These are phyloP conservation scores for Eilema caniola DNA, from an alignment of 2,888 invertebrate species.

Conservation along the genomic window DNA sequence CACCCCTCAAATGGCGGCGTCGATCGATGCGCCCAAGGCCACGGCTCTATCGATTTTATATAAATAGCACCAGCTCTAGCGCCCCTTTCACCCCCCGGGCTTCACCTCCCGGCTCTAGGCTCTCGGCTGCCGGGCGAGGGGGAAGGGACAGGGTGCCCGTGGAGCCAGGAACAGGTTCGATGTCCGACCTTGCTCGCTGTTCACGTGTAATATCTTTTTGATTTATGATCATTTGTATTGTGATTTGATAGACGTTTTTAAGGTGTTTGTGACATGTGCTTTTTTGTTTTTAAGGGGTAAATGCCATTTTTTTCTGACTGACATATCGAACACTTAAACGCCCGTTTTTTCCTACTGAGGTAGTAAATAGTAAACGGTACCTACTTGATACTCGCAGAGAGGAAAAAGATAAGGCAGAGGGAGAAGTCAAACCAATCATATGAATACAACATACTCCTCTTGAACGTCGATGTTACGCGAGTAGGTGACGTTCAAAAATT, in stretches of 20 bases:
- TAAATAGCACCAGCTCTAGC: conserved; percentile 79
- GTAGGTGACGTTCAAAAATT: no score
- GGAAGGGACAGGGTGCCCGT: conserved; percentile 36
- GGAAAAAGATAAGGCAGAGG: not conserved
- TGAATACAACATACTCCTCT: no score
- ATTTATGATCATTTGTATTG: conserved; percentile 16
- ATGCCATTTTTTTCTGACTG: not conserved
- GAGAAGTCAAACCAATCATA: not conserved
- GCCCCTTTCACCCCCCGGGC: conserved; percentile 45
- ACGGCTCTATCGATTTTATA: conserved; percentile 83
- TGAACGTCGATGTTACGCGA: no score
- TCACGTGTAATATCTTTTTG: conserved; percentile 56
- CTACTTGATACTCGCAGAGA: no score
- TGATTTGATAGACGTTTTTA: conserved; percentile 1
- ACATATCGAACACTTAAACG: not conserved
- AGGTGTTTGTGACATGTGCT: not conserved
- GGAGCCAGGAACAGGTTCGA: conserved; percentile 58
- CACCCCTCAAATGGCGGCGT: conserved; percentile 54
- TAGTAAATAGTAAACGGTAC: not conserved
- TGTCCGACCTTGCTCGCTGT: conserved; percentile 68
- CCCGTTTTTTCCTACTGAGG: no score
- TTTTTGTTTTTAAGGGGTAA: not conserved
- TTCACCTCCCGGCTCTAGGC: conserved; percentile 24
- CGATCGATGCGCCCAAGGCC: conserved; percentile 83
- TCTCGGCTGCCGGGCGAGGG: conserved; percentile 24